Evolutionary conservation across 2,888 invertebrate genomes (phyloP), one percentile per base, ranked within the genome.

Genomic region (Melanophora roralis): DNA sequence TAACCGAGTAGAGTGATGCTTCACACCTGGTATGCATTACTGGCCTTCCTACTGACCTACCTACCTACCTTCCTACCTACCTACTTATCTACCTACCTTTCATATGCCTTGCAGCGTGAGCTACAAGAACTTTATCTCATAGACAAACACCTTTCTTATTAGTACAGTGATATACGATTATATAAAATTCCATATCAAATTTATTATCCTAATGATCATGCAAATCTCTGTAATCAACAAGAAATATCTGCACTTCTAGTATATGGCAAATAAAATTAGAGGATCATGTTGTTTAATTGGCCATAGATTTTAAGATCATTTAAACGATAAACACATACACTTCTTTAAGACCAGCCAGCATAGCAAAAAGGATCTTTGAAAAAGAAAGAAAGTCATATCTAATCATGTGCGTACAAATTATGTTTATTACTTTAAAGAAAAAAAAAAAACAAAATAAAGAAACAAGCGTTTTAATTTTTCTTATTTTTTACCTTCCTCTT

Each of bases 221-320:
- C 68, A 74, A 65, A 69, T 74, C n/a, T 51, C 69, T 78, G 60
- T 72, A 65, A 78, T 62, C 64, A 62, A 19, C 43, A 36, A 34
- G 55, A 64, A 57, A 62, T 47, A 72, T 71, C 36, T 34, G 60
- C 65, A 45, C 57, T 72, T 53, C 16, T 47, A n/a, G n/a, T n/a
- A 72, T 67, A 59, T 60, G 43, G 6, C 4, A 75, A 71, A 78
- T 74, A 51, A 51, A 76, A 76, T 74, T 73, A 80, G 72, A 64
- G 72, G 76, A 73, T 73, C 80, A 68, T 72, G 76, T 76, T 80
- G 76, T 73, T 80, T 80, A 80, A 80, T 76, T 80, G 80, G 51
- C 57, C 76, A 80, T 80, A 80, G 80, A 80, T 76, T 80, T 73
- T 36, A 19, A 68, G 80, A 80, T 80, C 72, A 64, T 76, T 80